phyloP scores from a whole-genome alignment of 2,113 vertebrate genomes.

The Parus major region DNA sequence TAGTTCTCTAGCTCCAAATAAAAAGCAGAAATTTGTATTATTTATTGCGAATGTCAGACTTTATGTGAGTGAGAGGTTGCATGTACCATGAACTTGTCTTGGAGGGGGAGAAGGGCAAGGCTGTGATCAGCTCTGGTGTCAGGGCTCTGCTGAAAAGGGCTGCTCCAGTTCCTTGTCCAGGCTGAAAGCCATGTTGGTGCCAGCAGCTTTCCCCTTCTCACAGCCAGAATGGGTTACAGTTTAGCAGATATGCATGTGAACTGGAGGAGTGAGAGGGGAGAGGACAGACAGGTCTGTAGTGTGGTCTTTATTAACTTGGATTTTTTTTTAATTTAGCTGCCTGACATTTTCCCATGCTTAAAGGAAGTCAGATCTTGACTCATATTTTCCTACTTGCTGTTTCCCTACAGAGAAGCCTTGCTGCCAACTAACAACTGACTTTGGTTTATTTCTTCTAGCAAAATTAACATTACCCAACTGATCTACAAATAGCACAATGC shows the following conservation, averaged over 20 bases:
- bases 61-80: background rate
- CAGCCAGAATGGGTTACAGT: background rate
- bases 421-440: background rate
- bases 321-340: background rate
- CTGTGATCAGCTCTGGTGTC: background rate
- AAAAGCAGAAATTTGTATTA: background rate
- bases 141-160: background rate
- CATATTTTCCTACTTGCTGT: background rate
- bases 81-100: background rate
- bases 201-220: background rate
- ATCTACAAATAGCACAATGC: background rate
- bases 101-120: background rate
- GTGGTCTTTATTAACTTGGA: background rate
- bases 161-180: background rate
- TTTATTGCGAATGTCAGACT: background rate
- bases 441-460: background rate
- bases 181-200: background rate
- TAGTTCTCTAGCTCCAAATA: background rate
- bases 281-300: background rate
- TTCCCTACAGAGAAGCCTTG: background rate
- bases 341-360: slow-evolving; percentile 44
- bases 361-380: slow-evolving; percentile 15
- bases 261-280: background rate
- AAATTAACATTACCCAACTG: background rate
- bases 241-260: background rate